These are phyloP conservation scores for Neoarius graeffei DNA, from an alignment of 2,113 vertebrate genomes.

Conservation along the genomic window DNA sequence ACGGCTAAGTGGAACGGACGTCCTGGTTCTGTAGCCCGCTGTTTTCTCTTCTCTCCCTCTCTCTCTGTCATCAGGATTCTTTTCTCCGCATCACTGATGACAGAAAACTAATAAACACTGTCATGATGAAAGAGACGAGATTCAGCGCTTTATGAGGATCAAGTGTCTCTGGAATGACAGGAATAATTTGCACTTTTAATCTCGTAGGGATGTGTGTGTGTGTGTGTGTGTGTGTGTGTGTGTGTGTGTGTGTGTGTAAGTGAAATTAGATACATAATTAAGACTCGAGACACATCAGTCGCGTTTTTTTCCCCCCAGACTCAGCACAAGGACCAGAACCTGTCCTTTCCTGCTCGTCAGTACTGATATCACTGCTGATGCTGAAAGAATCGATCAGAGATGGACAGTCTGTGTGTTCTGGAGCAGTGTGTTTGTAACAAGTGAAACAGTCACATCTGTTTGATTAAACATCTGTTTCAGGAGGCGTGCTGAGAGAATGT, in stretches of 20 bases:
- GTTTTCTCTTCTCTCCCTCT: not conserved
- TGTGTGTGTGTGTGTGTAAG: not conserved
- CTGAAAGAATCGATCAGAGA: no score
- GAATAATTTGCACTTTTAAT: not conserved
- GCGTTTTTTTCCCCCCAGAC: no score
- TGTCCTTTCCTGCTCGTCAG: no score
- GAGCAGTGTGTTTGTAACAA: no score
- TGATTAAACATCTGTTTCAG: no score
- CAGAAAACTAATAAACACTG: slow-evolving; percentile 1
- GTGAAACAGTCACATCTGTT: no score
- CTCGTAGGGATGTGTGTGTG: not conserved
- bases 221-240: not conserved
- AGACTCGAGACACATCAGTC: no score
- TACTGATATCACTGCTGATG: no score
- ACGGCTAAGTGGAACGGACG: slow-evolving; percentile 40
- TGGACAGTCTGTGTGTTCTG: no score
- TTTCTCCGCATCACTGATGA: not conserved
- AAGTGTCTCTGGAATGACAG: not conserved
- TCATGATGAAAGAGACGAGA: not conserved
- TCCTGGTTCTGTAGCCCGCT: not conserved
- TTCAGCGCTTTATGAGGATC: not conserved
- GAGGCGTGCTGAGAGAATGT: no score
- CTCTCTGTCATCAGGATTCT: not conserved
- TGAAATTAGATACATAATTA: no score
- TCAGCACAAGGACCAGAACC: no score